phyloP scores from a whole-genome alignment of 2,888 invertebrate species.

The Hirtodrosophila trivittata region DNA sequence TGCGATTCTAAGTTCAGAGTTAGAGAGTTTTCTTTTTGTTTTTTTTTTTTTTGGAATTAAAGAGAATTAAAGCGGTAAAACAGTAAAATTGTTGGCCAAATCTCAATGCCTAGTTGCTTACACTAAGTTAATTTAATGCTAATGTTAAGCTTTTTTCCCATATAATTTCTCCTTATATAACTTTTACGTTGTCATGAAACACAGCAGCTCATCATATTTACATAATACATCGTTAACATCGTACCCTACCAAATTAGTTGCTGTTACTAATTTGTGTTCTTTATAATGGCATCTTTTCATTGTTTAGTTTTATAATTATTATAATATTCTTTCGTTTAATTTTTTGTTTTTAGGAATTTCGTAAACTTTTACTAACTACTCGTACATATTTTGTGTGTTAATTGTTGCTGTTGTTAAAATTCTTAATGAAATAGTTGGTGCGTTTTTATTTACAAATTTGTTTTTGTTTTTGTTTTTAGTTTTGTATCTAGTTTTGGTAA shows the following conservation, averaged over 20 bases:
- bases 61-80: slow-evolving; percentile 49
- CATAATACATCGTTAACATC: slow-evolving; percentile 45
- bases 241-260: slow-evolving; percentile 50
- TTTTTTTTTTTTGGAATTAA: slow-evolving; percentile 18
- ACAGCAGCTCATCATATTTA: slow-evolving; percentile 75
- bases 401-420: slow-evolving; percentile 57
- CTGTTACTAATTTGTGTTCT: slow-evolving; percentile 23
- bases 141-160: background rate
- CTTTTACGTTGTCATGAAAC: slow-evolving; percentile 80
- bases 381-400: slow-evolving; percentile 30
- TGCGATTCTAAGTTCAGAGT: slow-evolving; percentile 58
- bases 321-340: slow-evolving; percentile 6
- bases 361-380: slow-evolving; percentile 67
- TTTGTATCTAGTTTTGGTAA: slow-evolving; percentile 45
- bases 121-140: slow-evolving; percentile 27
- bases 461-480: slow-evolving; percentile 40
- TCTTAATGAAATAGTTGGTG: slow-evolving; percentile 77
- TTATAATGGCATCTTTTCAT: slow-evolving; percentile 38
- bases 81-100: slow-evolving; percentile 24
- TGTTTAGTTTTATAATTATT: slow-evolving; percentile 10
- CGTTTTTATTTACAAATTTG: slow-evolving; percentile 75
- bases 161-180: slow-evolving; percentile 30
- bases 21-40: slow-evolving; percentile 8
- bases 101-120: slow-evolving; percentile 37
- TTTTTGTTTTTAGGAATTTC: slow-evolving; percentile 45